Base-by-base conservation (phyloP, 2,797 vertebrate species). In the Ctenopoma multispine region DNA sequence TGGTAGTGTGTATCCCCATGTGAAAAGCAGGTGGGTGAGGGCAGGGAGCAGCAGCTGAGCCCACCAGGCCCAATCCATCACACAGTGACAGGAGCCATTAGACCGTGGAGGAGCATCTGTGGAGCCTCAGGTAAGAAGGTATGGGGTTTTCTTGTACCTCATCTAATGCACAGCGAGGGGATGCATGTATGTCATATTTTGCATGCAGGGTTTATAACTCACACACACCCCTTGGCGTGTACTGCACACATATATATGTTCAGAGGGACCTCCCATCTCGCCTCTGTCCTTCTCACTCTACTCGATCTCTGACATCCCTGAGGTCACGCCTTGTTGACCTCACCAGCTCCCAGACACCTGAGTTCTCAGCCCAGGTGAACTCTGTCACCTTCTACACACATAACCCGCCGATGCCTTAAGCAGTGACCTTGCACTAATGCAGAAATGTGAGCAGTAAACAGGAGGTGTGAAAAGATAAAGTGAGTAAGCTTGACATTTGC, bases 21-120 rank as follows among this genome's bases (percentile, higher is more conserved):
- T 74, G 84, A 72, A 78, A 85, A 73, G 81, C 88, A 93, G 90
- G 91, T 92, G 90, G 81, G 78, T 24, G 68, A 86, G 90, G 82
- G 83, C 77, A 89, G 81, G 74, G 90, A 85, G 78, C 77, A 81
- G 62, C 11, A 38, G 78, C 86, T 79, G 70, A 80, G 79, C 86
- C 89, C 89, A 86, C 81, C 72, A 41, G 82, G 82, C 76, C 81
- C 89, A 79, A 92, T 93, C 92, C 84, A 95, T 94, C 88, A 93
- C 89, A 71, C 62, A 53, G 71, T 87, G 90, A 91, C 91, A 92
- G 83, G 54, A 90, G 82, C 86, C 93, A 88, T 90, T 90, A 92
- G 93, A 96, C 94, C 94, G 93, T 79, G 89, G 70, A 92, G 79
- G 73, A 92, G 84, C 94, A 96, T 95, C 93, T 96, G 95, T 91